phyloP scores from a whole-genome alignment of 2,888 invertebrate species.

The Masnerella sp. region DNA sequence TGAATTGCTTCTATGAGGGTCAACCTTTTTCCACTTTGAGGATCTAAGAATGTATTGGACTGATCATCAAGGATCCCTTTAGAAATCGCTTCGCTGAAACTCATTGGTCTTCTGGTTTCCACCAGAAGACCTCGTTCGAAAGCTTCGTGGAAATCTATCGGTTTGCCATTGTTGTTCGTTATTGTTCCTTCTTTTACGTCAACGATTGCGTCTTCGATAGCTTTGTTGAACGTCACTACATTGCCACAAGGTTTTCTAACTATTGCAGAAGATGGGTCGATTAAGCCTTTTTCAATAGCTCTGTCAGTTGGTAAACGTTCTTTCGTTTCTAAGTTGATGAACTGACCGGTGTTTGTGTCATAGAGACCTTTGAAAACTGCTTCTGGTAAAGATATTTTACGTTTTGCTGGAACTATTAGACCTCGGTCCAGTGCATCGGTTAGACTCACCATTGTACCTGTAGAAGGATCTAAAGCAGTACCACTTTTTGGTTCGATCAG shows the following conservation, averaged over 20 bases:
- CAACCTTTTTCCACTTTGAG: slow-evolving; percentile 86
- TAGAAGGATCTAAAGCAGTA: slow-evolving; percentile 86
- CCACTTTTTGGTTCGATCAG: slow-evolving; percentile 89
- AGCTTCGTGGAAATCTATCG: slow-evolving; percentile 89
- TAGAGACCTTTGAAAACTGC: slow-evolving; percentile 95
- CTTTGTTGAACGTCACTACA: slow-evolving; percentile 89
- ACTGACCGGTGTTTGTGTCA: slow-evolving; percentile 89
- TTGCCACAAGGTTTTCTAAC: slow-evolving; percentile 85
- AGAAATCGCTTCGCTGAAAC: slow-evolving; percentile 88
- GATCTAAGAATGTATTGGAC: slow-evolving; percentile 90
- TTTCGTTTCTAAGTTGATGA: slow-evolving; percentile 88
- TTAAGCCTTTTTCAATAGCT: slow-evolving; percentile 89
- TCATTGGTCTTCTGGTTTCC: slow-evolving; percentile 89
- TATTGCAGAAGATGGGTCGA: slow-evolving; percentile 91
- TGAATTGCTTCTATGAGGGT: slow-evolving; percentile 90
- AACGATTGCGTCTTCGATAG: slow-evolving; percentile 87
- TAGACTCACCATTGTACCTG: slow-evolving; percentile 86
- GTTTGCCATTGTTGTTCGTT: slow-evolving; percentile 79
- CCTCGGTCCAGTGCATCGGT: slow-evolving; percentile 91
- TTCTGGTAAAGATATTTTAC: slow-evolving; percentile 90
- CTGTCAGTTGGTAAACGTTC: slow-evolving; percentile 89
- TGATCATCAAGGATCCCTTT: slow-evolving; percentile 89
- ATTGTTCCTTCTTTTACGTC: slow-evolving; percentile 87
- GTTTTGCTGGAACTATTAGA: slow-evolving; percentile 88
- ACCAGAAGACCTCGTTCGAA: slow-evolving; percentile 90